phyloP scores from a whole-genome alignment of 2,113 vertebrate species.

The Rhinolophus ferrumequinum region DNA sequence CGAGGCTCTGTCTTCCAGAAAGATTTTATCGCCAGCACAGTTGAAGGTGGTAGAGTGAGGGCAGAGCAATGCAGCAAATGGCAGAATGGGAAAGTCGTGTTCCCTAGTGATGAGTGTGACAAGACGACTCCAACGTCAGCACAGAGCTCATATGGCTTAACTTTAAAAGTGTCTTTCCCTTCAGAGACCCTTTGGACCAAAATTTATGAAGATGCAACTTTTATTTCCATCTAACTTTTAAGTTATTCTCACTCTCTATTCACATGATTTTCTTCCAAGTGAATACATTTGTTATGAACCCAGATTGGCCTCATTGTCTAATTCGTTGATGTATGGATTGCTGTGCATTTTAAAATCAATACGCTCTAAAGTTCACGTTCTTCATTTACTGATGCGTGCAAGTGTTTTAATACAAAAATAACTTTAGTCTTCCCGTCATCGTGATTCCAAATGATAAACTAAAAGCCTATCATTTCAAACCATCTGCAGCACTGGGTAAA shows the following conservation, averaged over 20 bases:
- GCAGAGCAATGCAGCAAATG: not conserved
- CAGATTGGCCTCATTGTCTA: not conserved
- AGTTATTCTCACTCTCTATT: not conserved
- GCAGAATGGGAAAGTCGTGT: not conserved
- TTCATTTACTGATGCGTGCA: slow-evolving; percentile 17
- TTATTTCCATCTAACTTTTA: not conserved
- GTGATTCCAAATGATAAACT: slow-evolving; percentile 73
- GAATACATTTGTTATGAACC: not conserved
- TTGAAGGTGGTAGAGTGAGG: not conserved
- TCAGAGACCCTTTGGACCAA: not conserved
- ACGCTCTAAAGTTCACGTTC: slow-evolving; percentile 54
- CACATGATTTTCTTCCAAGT: not conserved
- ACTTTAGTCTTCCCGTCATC: slow-evolving; percentile 46
- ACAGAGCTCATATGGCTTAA: not conserved
- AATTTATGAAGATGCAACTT: slow-evolving; percentile 4
- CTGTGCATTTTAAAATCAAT: slow-evolving; percentile 58
- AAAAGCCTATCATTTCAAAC: slow-evolving; percentile 79
- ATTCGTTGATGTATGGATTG: not conserved
- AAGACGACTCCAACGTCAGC: not conserved
- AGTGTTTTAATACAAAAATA: slow-evolving; percentile 70
- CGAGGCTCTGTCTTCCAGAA: not conserved
- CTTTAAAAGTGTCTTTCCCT: not conserved
- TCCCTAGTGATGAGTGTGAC: not conserved
- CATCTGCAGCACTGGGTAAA: slow-evolving; percentile 74
- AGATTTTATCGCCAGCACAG: not conserved